Evolutionary conservation across 2,797 vertebrate genomes (phyloP).

Genomic region (Avahi laniger): DNA sequence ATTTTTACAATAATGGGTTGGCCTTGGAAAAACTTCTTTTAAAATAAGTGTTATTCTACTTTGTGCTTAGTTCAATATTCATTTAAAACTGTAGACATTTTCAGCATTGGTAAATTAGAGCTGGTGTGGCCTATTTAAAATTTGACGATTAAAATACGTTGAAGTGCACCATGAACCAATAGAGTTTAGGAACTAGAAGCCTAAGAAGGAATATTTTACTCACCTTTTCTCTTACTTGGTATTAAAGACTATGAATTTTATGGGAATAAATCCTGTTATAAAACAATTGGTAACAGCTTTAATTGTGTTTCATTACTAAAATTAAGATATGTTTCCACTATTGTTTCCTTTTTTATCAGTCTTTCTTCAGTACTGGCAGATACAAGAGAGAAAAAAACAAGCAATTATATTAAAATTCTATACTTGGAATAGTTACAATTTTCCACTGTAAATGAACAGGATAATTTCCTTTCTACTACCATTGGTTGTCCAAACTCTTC

Average conservation of each 20-base stretch:
- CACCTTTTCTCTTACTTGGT: background rate
- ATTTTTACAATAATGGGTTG: background rate
- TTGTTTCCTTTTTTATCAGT: slow-evolving; percentile 15
- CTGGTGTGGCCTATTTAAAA: background rate
- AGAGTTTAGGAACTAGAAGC: background rate
- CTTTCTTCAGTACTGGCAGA: background rate
- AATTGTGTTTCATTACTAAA: background rate
- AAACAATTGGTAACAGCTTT: background rate
- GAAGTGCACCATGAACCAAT: background rate
- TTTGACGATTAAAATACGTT: background rate
- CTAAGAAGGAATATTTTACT: background rate
- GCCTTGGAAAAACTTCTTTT: background rate
- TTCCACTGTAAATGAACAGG: background rate
- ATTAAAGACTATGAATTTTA: background rate
- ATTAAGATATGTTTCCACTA: background rate
- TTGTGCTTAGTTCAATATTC: background rate
- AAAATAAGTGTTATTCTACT: background rate
- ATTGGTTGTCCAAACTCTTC: background rate
- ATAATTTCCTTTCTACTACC: background rate
- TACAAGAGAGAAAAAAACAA: background rate
- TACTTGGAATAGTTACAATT: background rate
- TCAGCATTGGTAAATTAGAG: background rate
- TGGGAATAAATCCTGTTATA: background rate
- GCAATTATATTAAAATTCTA: background rate
- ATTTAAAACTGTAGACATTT: background rate